Evolutionary conservation across 2,888 invertebrate genomes (phyloP).

Genomic region (Limenitis camilla): DNA sequence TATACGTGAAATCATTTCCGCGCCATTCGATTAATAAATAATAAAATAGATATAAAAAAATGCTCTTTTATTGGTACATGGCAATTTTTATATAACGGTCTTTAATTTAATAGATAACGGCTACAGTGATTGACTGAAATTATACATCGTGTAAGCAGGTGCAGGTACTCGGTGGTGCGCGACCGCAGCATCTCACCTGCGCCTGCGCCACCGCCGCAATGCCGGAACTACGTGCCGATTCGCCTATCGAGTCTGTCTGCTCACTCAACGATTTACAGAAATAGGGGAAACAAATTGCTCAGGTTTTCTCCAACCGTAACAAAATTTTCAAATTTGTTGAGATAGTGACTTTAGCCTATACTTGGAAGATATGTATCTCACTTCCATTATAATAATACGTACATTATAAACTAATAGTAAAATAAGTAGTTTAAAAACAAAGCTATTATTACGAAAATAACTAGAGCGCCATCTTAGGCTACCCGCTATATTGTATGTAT

Average conservation of each 20-base stretch:
- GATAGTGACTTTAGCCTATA: too few relatives aligned
- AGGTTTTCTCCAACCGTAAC: slow-evolving; percentile 12
- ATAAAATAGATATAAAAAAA: not conserved
- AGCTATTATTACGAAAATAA: too few relatives aligned
- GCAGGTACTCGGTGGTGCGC: slow-evolving; percentile 34
- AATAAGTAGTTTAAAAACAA: too few relatives aligned
- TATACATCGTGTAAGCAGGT: slow-evolving; percentile 29
- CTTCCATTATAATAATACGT: too few relatives aligned
- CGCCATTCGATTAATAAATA: too few relatives aligned
- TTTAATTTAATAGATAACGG: slow-evolving; percentile 5
- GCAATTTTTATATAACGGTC: not conserved
- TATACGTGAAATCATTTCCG: too few relatives aligned
- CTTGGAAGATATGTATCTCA: too few relatives aligned
- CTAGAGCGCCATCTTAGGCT: too few relatives aligned
- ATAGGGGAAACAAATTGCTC: slow-evolving; percentile 14
- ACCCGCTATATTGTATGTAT: too few relatives aligned
- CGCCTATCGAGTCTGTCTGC: slow-evolving; percentile 35
- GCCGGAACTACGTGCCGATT: slow-evolving; percentile 64
- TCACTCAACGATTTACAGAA: slow-evolving; percentile 1
- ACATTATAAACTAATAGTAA: too few relatives aligned
- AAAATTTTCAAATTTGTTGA: not conserved
- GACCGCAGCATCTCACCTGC: slow-evolving; percentile 59
- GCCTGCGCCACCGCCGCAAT: slow-evolving; percentile 29
- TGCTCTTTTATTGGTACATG: not conserved
- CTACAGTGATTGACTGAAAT: slow-evolving; percentile 23